Base-by-base conservation (phyloP, 2,797 vertebrate genomes). In the Sternotherus odoratus region DNA sequence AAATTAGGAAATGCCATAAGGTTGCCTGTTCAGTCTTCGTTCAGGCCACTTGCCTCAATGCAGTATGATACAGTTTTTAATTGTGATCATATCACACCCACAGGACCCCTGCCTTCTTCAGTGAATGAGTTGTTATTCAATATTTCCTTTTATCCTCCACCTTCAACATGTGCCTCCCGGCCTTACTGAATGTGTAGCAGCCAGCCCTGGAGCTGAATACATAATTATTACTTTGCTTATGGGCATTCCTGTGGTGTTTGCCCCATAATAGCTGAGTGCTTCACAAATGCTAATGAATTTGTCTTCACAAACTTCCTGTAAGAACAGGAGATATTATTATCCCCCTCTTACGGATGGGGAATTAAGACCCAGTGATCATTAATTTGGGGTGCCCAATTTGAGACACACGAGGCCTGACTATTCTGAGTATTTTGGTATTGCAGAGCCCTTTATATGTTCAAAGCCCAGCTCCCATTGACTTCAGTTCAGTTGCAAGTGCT, bases 1-100 rank as follows among this genome's bases (percentile, higher is more conserved):
- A 96, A 97, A 94, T 83, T 78, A 95, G 63, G 93, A 93, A 95
- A 93, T 95, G 63, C 75, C 89, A 39, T 39, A 39, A 39, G 36
- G 33, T 69, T 94, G 94, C 89, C 82, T 82, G 75, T 56, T 49
- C 51, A 83, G 49, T 49, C 46, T 85, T 36, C 86, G 63, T 91
- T 94, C 85, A 69, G 82, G 60, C 60, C 49, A 26, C 74, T 53
- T 6, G 0, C 24, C 12, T 1, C 86, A 86, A 80, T 89, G 79
- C 0, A 1, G 26, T 19, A 1, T 89, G 89, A 26, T 86, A 36
- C n/a, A 87, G 82, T 30, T 88, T 94, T 74, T 88, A 94, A 92
- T 92, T 94, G 90, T 80, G 0, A 1, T 86, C 90, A 93, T 77
- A 85, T 82, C 83, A 7, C 24, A 15, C 23, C 63, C n/a, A 69